Evolutionary conservation across 2,888 invertebrate genomes (phyloP), one percentile per base, ranked within the genome.

Genomic region (Xestia c-nigrum): DNA sequence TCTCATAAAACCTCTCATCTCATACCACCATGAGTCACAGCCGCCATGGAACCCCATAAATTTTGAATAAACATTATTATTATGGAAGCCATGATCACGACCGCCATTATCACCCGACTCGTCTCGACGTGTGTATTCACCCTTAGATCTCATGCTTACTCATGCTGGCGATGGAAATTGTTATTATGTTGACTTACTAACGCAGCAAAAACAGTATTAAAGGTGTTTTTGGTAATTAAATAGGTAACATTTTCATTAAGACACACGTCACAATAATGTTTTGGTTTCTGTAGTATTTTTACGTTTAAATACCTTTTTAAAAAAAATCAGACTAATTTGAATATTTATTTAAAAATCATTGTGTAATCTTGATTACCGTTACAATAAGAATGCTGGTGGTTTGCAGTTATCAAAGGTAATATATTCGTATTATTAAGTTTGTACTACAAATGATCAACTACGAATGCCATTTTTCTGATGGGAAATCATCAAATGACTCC

Each of bases 61-160:
- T 94, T 92, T 93, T 93, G 91, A 94, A 94, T 93, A 94, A 94
- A 93, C 94, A 94, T 94, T 90, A 93, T 92, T 91, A 90, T 92
- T 90, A 93, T 89, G 88, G 90, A 76, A 76, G 87, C 86, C 80
- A 89, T 87, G 88, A 89, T 90, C 74, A 75, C 78, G 68, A 70
- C 65, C 87, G 85, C 89, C 90, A 89, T 89, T 88, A 89, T 90
- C 89, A 80, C 87, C 66, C 73, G 78, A 72, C 85, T 81, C 74
- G 78, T 77, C 69, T 82, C 61, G n/a, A 46, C 64, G 72, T 72
- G 77, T 73, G 71, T 74, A 68, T 79, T 76, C 74, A 47, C 69
- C 57, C 46, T 63, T 50, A 72, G 38, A 71, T 74, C 69, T 59
- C 64, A 67, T 76, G 81, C 83, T 88, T 85, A 87, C 77, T 87